Base-by-base conservation (phyloP, 2,797 vertebrate genomes). In the Telmatherina bonti region DNA sequence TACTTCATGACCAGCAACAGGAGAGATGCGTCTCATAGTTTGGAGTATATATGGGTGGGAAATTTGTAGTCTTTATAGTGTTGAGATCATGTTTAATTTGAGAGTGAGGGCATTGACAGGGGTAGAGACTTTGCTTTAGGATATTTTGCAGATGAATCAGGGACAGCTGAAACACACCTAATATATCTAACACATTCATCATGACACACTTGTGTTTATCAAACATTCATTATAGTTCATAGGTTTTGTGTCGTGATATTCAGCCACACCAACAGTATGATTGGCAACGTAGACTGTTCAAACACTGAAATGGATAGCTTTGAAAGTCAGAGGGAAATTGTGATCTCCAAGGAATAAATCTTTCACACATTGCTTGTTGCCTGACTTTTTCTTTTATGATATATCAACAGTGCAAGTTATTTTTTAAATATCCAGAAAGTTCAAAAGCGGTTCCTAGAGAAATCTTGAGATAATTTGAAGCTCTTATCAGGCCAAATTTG, bases 1-100 rank as follows among this genome's bases (percentile, higher is more conserved):
- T 63, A 54, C 43, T 27, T 67, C 15, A 67, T 53, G 62, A 69
- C 41, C 26, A 64, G 27, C 52, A 66, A 55, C 27, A 51, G 22
- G 47, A 51, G 10, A 26, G 47, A 51, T 22, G 6, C 13, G 47
- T 51, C 22, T 12, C 26, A n/a, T 5, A 66, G 63, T 18, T 41
- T 38, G 30, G 27, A 12, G 35, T 49, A 36, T 26, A 68, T 51
- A 56, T 68, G 43, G 24, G 66, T 68, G 66, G 55, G 54, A 30
- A 47, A 22, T 33, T 22, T 47, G 22, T 47, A 20, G 45, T 66
- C 20, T 47, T 43, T 43, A 7, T 43, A 16, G 38, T 16, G 38
- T 43, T 43, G 41, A 47, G 20, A 9, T 47, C 43, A 47, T 47
- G 20, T 47, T 47, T n/a, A 66, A 66, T 66, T 45, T 56, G 47